Conservation (phyloP, 2,888 invertebrate genomes). For the Liopterus haemorrhoidalis region DNA sequence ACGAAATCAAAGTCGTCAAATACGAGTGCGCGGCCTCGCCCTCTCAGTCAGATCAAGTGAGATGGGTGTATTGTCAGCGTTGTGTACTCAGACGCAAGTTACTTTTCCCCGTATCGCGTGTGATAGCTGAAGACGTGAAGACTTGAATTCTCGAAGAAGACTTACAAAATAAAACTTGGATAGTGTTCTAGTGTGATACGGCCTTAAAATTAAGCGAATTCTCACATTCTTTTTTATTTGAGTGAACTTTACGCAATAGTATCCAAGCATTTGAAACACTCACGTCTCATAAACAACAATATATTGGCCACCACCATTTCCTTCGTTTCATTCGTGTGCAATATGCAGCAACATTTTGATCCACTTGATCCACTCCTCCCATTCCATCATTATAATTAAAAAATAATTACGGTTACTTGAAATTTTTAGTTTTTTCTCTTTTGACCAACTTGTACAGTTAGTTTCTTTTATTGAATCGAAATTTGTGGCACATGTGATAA, state of each 20-base stretch:
- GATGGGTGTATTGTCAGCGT: no score
- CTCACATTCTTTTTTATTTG: background rate
- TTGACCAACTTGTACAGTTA: background rate
- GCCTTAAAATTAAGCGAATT: conserved; percentile 7
- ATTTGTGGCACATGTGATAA: conserved; percentile 1
- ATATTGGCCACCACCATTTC: conserved; percentile 21
- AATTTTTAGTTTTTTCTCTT: conserved; percentile 2
- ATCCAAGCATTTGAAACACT: conserved; percentile 14
- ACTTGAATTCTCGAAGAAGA: no score
- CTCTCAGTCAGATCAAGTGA: no score
- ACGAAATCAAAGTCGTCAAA: no score
- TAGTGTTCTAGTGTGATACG: no score
- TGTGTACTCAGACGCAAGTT: no score
- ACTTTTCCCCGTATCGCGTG: no score
- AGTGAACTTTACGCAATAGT: conserved; percentile 9
- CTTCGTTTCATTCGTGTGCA: conserved; percentile 12
- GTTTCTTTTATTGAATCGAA: background rate
- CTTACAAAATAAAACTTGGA: no score
- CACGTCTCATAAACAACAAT: conserved; percentile 16
- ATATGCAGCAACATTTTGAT: conserved; percentile 13
- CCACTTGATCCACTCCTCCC: conserved; percentile 15
- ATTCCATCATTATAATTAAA: conserved; percentile 11
- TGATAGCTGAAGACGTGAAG: no score
- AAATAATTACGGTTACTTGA: conserved; percentile 8
- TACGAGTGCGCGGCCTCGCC: no score